Conservation (phyloP, 2,113 vertebrate genomes). For the Vidua chalybeata region DNA sequence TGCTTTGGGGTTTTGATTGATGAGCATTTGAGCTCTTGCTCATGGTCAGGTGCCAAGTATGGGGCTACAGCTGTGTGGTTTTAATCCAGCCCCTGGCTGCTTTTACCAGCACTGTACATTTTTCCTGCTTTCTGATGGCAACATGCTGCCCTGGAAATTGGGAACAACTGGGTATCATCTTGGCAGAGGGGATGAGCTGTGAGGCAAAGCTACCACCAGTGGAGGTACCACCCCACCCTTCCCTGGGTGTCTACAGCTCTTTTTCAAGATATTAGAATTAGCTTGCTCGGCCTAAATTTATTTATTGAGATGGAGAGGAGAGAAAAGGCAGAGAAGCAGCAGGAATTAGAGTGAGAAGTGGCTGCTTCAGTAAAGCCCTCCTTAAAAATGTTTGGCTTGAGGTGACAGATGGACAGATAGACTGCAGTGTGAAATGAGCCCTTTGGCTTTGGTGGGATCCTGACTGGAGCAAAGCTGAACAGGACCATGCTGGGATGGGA, state of each 20-base stretch:
- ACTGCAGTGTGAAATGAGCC: background rate
- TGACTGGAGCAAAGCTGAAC: background rate
- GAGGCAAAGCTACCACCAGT: background rate
- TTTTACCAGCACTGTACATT: background rate
- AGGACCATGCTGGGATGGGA: background rate
- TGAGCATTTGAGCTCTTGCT: background rate
- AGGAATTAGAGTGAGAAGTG: background rate
- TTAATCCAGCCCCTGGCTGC: background rate
- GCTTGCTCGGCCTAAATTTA: background rate
- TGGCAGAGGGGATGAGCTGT: background rate
- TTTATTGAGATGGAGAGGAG: background rate
- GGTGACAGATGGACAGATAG: background rate
- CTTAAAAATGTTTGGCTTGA: background rate
- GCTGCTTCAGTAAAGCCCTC: background rate
- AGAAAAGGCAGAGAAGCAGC: background rate
- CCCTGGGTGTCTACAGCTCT: background rate
- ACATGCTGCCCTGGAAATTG: background rate
- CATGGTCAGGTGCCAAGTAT: rapidly evolving
- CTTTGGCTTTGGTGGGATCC: background rate
- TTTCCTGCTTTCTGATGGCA: background rate
- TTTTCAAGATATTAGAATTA: background rate
- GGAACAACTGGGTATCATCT: background rate
- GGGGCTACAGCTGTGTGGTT: background rate
- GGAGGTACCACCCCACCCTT: background rate
- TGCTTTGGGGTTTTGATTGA: background rate